These are phyloP conservation scores for Corythaeola cristata DNA, from an alignment of 2,113 vertebrate species.

Conservation along the genomic window DNA sequence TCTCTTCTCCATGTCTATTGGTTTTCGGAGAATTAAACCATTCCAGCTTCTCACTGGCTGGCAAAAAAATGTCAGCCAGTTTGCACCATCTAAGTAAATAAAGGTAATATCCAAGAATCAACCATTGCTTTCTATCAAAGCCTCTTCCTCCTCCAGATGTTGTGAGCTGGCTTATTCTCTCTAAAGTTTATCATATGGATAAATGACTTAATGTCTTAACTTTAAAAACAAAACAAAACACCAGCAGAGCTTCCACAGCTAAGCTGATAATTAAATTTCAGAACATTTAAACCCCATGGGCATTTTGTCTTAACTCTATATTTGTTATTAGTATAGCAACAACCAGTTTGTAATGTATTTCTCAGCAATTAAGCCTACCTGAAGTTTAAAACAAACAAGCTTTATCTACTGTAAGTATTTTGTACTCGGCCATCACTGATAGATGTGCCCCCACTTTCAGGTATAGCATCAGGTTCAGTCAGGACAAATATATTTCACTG, in stretches of 20 bases:
- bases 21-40: slow-evolving; percentile 89
- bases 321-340: neutral
- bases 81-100: slow-evolving; percentile 87
- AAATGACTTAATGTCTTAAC: neutral
- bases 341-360: neutral
- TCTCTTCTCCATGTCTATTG: slow-evolving; percentile 98
- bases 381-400: neutral
- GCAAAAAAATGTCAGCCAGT: slow-evolving; percentile 97
- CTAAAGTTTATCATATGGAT: neutral
- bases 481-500: neutral
- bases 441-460: neutral
- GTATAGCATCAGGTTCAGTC: neutral
- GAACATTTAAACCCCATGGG: neutral
- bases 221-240: neutral
- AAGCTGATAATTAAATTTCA: neutral
- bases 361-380: neutral
- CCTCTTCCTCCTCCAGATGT: neutral
- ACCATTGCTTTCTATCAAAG: neutral
- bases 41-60: slow-evolving; percentile 94
- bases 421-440: neutral
- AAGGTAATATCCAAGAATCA: slow-evolving; percentile 36
- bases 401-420: neutral
- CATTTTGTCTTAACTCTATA: neutral
- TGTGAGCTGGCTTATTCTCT: neutral
- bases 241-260: neutral